Percentiles rank a stretch among this genome's conserved stretches.
Conservation (phyloP, 2,888 invertebrate genomes). For the Morpho helenor region DNA sequence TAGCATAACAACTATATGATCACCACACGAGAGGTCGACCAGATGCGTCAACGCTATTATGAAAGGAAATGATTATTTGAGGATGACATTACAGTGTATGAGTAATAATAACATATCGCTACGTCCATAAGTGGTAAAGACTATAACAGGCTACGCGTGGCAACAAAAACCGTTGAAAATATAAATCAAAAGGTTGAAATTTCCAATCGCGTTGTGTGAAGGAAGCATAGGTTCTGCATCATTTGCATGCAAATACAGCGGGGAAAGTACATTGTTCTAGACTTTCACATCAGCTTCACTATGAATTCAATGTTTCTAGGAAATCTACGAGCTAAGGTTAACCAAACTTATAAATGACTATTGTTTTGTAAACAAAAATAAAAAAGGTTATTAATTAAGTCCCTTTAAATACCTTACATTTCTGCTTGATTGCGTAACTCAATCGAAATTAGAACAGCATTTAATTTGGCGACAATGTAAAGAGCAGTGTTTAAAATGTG, state of each 20-base stretch:
- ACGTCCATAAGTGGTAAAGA: not conserved
- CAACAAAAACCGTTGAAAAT: not conserved
- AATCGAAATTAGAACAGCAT: too few species aligned
- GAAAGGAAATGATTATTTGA: conserved; percentile 7
- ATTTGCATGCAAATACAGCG: conserved; percentile 47
- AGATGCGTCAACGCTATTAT: conserved; percentile 8
- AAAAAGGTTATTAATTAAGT: too few species aligned
- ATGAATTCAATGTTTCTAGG: conserved; percentile 42
- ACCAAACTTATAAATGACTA: too few species aligned
- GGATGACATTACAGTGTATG: not conserved
- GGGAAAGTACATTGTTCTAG: conserved; percentile 55
- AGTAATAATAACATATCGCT: conserved; percentile 1
- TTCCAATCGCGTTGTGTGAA: conserved; percentile 26
- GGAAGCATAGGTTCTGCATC: conserved; percentile 35
- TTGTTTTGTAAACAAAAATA: too few species aligned
- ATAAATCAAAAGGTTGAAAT: conserved; percentile 26
- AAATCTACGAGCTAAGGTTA: conserved; percentile 37
- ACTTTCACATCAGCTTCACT: conserved; percentile 52
- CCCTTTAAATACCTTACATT: too few species aligned
- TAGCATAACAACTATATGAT: too few species aligned
- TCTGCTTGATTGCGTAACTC: too few species aligned
- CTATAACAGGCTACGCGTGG: too few species aligned
- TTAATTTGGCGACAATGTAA: too few species aligned
- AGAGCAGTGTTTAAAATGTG: too few species aligned
- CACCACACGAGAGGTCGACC: too few species aligned